phyloP scores from a whole-genome alignment of 2,888 invertebrate species.

The Terebella lapidaria region DNA sequence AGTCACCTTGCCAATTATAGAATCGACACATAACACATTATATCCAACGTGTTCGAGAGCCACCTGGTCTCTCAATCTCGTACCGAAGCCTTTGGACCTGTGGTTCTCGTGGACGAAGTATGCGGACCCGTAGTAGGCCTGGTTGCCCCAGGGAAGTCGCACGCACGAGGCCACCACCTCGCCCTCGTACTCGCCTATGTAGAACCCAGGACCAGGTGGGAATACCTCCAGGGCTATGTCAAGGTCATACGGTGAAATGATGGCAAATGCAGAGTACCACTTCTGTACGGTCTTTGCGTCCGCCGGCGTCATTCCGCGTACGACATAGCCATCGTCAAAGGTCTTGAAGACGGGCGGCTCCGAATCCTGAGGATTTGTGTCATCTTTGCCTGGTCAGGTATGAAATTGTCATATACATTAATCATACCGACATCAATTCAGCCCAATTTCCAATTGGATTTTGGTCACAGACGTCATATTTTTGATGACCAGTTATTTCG shows the following conservation, averaged over 20 bases:
- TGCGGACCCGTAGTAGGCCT: conserved; percentile 15
- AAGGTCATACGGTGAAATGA: neutral
- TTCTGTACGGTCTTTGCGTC: neutral
- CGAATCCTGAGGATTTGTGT: too few relatives aligned
- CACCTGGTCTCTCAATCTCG: conserved; percentile 17
- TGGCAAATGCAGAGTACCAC: neutral
- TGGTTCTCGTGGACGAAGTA: conserved; percentile 16
- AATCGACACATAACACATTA: conserved; percentile 11
- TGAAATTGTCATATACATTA: too few relatives aligned
- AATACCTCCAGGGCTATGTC: neutral
- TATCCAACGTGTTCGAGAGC: conserved; percentile 13
- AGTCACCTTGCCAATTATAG: conserved; percentile 12
- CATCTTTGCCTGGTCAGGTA: too few relatives aligned
- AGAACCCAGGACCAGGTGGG: conserved; percentile 14
- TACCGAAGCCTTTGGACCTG: conserved; percentile 16
- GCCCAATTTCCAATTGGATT: too few relatives aligned
- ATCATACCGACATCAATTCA: too few relatives aligned
- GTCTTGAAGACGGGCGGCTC: neutral
- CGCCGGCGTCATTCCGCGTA: neutral
- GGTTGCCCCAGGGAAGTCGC: conserved; percentile 12
- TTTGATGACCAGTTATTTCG: too few relatives aligned
- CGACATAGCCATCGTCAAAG: neutral
- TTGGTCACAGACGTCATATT: too few relatives aligned
- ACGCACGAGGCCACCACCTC: conserved; percentile 15
- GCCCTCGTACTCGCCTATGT: conserved; percentile 19